Evolutionary conservation across 2,113 vertebrate species (phyloP).

Genomic region (Caloenas nicobarica): DNA sequence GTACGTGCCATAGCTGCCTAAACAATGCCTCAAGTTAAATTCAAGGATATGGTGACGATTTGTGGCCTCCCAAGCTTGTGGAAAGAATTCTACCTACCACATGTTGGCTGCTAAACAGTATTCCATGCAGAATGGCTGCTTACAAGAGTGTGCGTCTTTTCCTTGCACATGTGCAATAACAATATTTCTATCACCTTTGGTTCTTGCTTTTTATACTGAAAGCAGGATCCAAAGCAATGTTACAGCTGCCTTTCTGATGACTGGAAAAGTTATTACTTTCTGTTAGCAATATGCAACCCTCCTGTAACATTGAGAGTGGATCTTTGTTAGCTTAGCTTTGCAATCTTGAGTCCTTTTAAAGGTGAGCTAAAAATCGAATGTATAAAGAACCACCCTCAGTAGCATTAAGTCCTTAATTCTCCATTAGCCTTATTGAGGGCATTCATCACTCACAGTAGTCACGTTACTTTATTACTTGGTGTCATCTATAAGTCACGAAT

Average conservation of each 20-base stretch:
- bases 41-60: neutral
- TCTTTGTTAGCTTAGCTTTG: neutral
- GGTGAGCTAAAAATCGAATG: neutral
- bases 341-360: neutral
- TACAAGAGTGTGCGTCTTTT: neutral
- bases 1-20: neutral
- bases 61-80: neutral
- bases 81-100: neutral
- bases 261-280: neutral
- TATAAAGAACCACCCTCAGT: neutral
- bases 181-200: neutral
- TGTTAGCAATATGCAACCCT: neutral
- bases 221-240: neutral
- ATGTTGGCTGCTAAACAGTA: neutral
- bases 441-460: neutral
- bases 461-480: neutral
- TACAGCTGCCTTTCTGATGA: neutral
- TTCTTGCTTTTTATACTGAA: neutral
- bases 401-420: neutral
- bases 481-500: neutral
- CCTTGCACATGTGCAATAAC: neutral
- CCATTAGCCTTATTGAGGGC: neutral
- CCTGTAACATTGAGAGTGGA: neutral
- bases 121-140: neutral
- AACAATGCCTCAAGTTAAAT: neutral